phyloP scores from a whole-genome alignment of 1,140 invertebrate species.

The Zaprionus tsacasi region DNA sequence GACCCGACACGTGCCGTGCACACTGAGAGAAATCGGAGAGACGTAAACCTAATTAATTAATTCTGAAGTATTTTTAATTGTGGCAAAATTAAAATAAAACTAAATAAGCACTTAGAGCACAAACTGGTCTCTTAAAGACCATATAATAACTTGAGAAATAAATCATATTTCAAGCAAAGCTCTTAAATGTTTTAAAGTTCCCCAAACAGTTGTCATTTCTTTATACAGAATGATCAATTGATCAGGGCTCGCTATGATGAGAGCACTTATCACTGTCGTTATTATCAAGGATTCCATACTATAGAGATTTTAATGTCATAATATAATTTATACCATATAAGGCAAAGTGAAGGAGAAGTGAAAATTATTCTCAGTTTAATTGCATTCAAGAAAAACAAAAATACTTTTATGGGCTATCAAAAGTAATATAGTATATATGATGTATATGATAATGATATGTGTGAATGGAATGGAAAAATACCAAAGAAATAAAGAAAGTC shows the following conservation, averaged over 20 bases:
- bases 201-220: too few species aligned
- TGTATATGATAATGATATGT: not conserved
- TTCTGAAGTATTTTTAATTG: not conserved
- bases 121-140: not conserved
- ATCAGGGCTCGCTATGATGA: not conserved
- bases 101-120: not conserved
- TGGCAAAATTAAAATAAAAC: not conserved
- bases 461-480: not conserved
- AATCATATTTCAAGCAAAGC: not conserved
- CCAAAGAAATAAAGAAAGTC: not conserved
- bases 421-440: not conserved
- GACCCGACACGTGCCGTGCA: constrained; percentile 14
- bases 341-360: not conserved
- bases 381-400: not conserved
- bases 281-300: not conserved
- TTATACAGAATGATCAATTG: not conserved
- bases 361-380: not conserved
- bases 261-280: not conserved
- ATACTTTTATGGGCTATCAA: not conserved
- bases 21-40: not conserved
- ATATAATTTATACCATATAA: too few species aligned
- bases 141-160: not conserved
- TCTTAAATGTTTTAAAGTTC: not conserved
- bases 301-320: not conserved
- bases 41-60: not conserved